Base-by-base conservation (phyloP, 2,113 vertebrate genomes). In the Butorides virescens region DNA sequence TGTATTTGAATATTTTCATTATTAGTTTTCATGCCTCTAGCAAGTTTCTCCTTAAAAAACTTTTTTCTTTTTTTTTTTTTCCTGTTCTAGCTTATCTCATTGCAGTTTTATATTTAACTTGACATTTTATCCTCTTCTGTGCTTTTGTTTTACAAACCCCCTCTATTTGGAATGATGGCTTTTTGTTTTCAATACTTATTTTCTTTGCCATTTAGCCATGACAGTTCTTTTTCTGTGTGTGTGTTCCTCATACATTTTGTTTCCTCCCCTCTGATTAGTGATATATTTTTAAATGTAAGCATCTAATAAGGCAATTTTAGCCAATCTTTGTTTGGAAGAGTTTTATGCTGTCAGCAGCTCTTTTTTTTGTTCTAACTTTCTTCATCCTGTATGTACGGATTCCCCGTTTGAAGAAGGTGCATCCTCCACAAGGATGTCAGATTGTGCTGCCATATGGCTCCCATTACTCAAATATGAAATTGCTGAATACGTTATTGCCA, bases 191-290 rank as follows among this genome's bases (percentile, higher is more conserved):
- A 58, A n/a, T 67, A 30, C 4, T 52, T 62, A 53, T 39, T 76
- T 93, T 70, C 27, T 65, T 50, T 70, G 3, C 1, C 27, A 3
- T 81, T 85, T 81, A 70, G 12, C 13, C 2, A 11, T 36, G 8
- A 46, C 6, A 62, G 30, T 27, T 50, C 18, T 62, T 27, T 1
- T 1, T 9, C 22, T 73, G 2, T 13, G 1, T 34, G 6, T 29
- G 8, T 56, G 2, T 17, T 65, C 11, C 42, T 83, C 13, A 42
- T 8, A 13, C 3, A 49, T 58, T 75, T 75, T 79, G 15, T 56
- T 92, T 80, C 23, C 72, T 53, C 47, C 7, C 9, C 72, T 85
- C 32, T 63, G 20, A 29, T 44, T 68, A 44, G 11, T 32, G 23
- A 2, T 8, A 19, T 20, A 26, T 25, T 76, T 90, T 66, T 13